phyloP scores from a whole-genome alignment of 2,797 vertebrate genomes.

The Xiphophorus birchmanni region DNA sequence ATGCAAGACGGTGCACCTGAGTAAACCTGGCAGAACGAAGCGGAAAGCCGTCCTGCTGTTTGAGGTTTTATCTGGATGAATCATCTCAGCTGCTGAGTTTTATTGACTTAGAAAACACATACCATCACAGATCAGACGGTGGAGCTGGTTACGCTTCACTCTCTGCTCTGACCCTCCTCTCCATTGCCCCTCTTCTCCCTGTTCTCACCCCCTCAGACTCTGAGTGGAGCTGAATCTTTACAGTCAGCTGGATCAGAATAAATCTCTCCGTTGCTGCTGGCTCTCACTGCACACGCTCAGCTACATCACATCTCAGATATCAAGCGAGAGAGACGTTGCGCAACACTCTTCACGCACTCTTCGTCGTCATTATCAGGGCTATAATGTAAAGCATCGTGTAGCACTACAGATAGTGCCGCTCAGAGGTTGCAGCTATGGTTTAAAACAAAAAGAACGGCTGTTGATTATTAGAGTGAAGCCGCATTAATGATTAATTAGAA shows the following conservation, averaged over 20 bases:
- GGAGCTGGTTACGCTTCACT: not conserved
- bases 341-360: constrained; percentile 25
- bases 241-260: constrained; percentile 37
- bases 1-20: constrained; percentile 20
- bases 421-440: not conserved
- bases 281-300: constrained; percentile 39
- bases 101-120: constrained; percentile 35
- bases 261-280: constrained; percentile 26
- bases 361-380: not conserved
- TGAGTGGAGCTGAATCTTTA: constrained; percentile 16
- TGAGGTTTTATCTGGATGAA: constrained; percentile 30
- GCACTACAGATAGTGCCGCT: not conserved
- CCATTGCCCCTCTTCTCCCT: not conserved
- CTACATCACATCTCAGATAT: constrained; percentile 41
- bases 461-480: not conserved
- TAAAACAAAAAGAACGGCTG: not conserved
- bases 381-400: not conserved
- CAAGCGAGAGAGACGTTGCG: constrained; percentile 21
- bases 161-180: not conserved
- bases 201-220: not conserved
- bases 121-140: constrained; percentile 13
- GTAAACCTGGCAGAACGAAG: not conserved
- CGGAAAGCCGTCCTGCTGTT: not conserved
- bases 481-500: not conserved
- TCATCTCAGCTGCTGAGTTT: constrained; percentile 19